Evolutionary conservation across 2,113 vertebrate species (phyloP), one percentile per base, ranked within the genome.

Genomic region (Nesogale talazaci): DNA sequence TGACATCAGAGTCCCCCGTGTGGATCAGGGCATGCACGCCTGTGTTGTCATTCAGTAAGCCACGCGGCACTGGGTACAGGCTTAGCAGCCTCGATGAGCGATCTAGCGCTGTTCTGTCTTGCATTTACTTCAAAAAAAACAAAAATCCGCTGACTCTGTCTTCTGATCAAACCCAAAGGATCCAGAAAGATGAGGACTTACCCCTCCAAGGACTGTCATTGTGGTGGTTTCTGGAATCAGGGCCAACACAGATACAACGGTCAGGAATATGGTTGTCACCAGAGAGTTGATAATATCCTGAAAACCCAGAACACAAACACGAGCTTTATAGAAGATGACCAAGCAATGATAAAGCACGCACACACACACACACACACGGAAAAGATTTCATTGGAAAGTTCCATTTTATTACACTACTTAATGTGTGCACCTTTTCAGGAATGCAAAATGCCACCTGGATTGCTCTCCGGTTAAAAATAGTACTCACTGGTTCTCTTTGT

Each of bases 201-300:
- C 99, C 97, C 98, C 99, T 98, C 98, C 99, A 61, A 95, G 94
- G 94, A 98, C 38, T 0, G 89, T 97, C 11, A 94, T 95, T 0
- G 81, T 88, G 67, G 97, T 95, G 52, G 86, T 97, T 97, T 97
- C 97, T 31, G 97, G 95, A 15, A 95, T 85, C 56, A 99, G 0
- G 16, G 98, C 98, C 76, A 98, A 89, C 63, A 99, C 61, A 94
- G 98, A 97, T 84, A 99, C 61, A 25, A 98, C 31, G 61, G 97
- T n/a, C 79, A 99, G 96, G 95, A 98, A 98, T 74, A 98, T 0
- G 0, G 97, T 97, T 63, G 98, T 95, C 86, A 98, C 96, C 56
- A 98, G 3, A 0, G 99, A 99, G 95, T 99, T 99, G 57, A 98
- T 96, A 94, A 98, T 22, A 96, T 99, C 99, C 99, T 99, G 96